A percentile compares a stretch with the other conserved stretches of the same genome.
These are phyloP conservation scores for Aphodius granarius DNA, from an alignment of 2,888 invertebrate genomes.

Conservation along the genomic window DNA sequence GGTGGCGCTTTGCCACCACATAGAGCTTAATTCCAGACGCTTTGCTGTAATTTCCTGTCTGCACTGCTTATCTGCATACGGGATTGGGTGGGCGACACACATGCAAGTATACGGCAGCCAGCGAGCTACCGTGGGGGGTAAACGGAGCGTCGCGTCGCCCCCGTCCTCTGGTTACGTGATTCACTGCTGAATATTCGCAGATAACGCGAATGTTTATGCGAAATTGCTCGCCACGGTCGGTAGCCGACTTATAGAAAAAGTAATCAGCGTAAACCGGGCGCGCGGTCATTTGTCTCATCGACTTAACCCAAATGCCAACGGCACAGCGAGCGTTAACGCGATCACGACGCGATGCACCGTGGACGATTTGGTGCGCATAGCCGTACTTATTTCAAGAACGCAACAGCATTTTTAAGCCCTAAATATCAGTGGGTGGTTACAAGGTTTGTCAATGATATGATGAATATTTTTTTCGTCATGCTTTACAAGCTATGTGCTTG, in stretches of 20 bases:
- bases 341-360: too few species aligned
- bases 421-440: too few species aligned
- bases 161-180: conserved; percentile 28
- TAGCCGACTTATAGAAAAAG: conserved; percentile 7
- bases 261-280: not conserved
- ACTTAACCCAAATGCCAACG: not conserved
- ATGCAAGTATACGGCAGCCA: conserved; percentile 19
- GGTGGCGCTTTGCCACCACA: conserved; percentile 35
- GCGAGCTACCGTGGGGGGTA: not conserved
- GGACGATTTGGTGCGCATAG: too few species aligned
- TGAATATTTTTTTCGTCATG: too few species aligned
- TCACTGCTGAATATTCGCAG: conserved; percentile 30
- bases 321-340: not conserved
- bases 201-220: conserved; percentile 6
- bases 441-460: too few species aligned
- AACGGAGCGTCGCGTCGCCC: conserved; percentile 18
- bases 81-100: conserved; percentile 34
- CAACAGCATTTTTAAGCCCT: too few species aligned
- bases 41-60: conserved; percentile 43
- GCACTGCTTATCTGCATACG: conserved; percentile 41
- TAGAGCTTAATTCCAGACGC: conserved; percentile 42
- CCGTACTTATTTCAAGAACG: too few species aligned
- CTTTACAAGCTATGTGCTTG: too few species aligned
- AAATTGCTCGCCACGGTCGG: not conserved
- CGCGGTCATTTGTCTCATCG: not conserved